phyloP scores from a whole-genome alignment of 2,888 invertebrate species.

The Cerastis leucographa region DNA sequence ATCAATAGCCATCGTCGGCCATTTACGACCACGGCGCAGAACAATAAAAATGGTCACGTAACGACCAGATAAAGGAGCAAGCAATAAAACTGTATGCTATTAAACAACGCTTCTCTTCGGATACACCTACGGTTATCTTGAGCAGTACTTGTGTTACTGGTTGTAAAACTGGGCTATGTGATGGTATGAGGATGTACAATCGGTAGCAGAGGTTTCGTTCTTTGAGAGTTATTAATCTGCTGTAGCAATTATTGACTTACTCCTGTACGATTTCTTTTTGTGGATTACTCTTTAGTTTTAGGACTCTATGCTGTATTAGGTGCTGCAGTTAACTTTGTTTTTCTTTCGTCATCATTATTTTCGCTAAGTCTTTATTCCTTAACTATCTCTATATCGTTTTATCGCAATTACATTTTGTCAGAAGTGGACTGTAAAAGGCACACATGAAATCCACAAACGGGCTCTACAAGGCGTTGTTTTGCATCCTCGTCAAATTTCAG shows the following conservation, averaged over 20 bases:
- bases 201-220: constrained; percentile 21
- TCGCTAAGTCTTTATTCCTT: not conserved
- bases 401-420: not conserved
- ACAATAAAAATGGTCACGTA: constrained; percentile 56
- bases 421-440: not conserved
- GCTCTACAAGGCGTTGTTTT: too few species aligned
- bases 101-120: constrained; percentile 50
- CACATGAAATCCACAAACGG: not conserved
- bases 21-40: constrained; percentile 50
- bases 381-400: not conserved
- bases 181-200: constrained; percentile 18
- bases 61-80: constrained; percentile 59
- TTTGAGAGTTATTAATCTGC: not conserved
- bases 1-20: constrained; percentile 49
- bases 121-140: constrained; percentile 50
- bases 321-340: not conserved
- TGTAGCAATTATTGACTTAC: not conserved
- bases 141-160: constrained; percentile 45
- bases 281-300: not conserved
- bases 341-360: not conserved
- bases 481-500: too few species aligned
- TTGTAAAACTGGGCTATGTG: constrained; percentile 39
- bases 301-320: not conserved
- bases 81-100: constrained; percentile 58
- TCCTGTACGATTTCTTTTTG: not conserved